Conservation (phyloP, 1,140 invertebrate species). For the Diploscapter pachys region DNA sequence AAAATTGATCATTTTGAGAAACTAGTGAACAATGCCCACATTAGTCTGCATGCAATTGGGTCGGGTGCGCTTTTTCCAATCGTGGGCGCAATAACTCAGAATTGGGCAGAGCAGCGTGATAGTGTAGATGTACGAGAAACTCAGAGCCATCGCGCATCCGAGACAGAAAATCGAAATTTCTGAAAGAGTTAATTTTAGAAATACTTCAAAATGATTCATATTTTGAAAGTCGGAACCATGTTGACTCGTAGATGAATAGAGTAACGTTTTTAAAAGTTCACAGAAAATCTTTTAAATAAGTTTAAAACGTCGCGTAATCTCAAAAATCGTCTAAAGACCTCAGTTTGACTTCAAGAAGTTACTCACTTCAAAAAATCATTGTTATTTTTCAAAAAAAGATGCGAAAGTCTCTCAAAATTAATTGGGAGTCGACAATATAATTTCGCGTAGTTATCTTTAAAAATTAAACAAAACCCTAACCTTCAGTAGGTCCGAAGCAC, state of each 20-base stretch:
- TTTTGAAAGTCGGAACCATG: not conserved
- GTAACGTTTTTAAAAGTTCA: too few species aligned
- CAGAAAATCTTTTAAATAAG: too few species aligned
- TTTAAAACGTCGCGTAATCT: not conserved
- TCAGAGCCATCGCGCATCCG: slow-evolving; percentile 51
- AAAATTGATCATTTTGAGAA: slow-evolving; percentile 12
- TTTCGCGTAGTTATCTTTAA: not conserved
- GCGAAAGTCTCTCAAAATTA: not conserved
- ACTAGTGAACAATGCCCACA: too few species aligned
- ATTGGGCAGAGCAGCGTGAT: slow-evolving; percentile 53
- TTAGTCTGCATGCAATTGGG: not conserved
- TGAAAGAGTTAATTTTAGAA: slow-evolving; percentile 21
- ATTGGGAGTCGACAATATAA: not conserved
- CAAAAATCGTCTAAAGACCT: not conserved
- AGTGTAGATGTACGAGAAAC: slow-evolving; percentile 54
- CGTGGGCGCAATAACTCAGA: slow-evolving; percentile 37
- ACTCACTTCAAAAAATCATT: not conserved
- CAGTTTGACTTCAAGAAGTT: too few species aligned
- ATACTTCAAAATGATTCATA: not conserved
- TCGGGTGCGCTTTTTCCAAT: slow-evolving; percentile 15
- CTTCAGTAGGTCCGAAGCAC: slow-evolving; percentile 79
- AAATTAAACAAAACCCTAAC: not conserved
- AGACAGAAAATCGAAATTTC: slow-evolving; percentile 66
- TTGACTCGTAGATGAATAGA: not conserved
- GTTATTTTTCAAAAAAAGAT: not conserved